Base-by-base conservation (phyloP, 1,140 invertebrate species). In the Meloidogyne floridensis region DNA sequence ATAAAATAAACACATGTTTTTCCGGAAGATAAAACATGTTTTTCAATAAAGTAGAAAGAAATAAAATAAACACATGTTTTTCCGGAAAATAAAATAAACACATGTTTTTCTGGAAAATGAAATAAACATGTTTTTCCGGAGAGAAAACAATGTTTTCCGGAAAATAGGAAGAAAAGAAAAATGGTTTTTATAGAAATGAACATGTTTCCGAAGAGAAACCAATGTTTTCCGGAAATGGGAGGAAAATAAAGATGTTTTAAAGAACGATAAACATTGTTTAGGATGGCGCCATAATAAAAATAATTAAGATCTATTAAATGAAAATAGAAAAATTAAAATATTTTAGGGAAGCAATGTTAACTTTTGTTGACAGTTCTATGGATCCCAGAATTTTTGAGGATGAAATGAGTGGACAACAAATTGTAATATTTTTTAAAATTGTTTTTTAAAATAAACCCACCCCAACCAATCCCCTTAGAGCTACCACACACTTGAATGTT, bases 281-380 rank as follows among this genome's bases (percentile, higher is more conserved):
- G 47, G 47, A 8, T 8, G 47, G 47, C 7, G 47, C 47, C 47
- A 6, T 8, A 47, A 47, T 47, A 32, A 32, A 32, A 32, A 32
- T 32, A 32, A 32, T 32, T 32, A 32, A 32, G 32, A 32, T 32
- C 1, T 20, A 20, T 20, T 32, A 32, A 32, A 32, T 32, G 2
- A 32, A 32, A 32, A 32, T 32, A 2, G 2, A 32, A 32, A 47
- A 47, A 6, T 47, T 72, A n/a, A 5, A 3, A 32, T 2, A 32
- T 2, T 18, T 86, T 51, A 87, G 88, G 51, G 85, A 86, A 76
- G 85, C 85, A 11, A 86, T 86, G 74, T 18, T 87, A n/a, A 75
- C 85, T 2, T 86, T 86, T 73, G 85, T 87, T 13, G 85, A 86
- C 71, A 76, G 32, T 43, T 78, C 65, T 13, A 86, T 84, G 81